Evolutionary conservation across 2,797 vertebrate species (phyloP), one percentile per base, ranked within the genome.

Genomic region (Hybognathus amarus): DNA sequence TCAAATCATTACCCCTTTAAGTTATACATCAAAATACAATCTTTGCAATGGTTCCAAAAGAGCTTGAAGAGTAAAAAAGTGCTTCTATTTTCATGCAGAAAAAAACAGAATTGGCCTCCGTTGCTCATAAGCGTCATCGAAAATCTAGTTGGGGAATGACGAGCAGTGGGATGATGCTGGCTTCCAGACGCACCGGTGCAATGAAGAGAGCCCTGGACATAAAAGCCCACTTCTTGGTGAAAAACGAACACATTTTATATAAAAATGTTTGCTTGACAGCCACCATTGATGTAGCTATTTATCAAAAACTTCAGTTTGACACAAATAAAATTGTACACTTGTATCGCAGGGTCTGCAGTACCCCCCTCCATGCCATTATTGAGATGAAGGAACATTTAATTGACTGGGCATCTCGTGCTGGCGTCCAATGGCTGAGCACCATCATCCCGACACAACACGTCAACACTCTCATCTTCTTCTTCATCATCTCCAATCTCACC

Each of bases 391-490:
- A 99, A 89, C 93, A 96, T 87, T 95, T 99, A 82, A 95, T 99
- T 8, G 98, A 99, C 81, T 91, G 97, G 92, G 97, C 96, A 0
- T 99, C 98, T 1, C 96, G 97, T 79, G 98, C 97, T 0, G 98
- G 98, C 42, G 96, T 98, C 92, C 97, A 97, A 86, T 99, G 98
- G 98, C 93, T 99, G 75, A 98, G 97, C 91, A 97, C 96, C 12
- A 91, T 97, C 89, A 93, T 99, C 87, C 98, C 98, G 33, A 98
- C 97, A 0, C 98, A 99, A 50, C 98, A 99, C 74, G 96, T 99
- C 93, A 99, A 99, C 6, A 97, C 98, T 2, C 96, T 99, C 20
- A 92, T 98, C 88, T 98, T 99, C 93, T 99, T 99, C 94, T 99
- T 99, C 94, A 96, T 99, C 92, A 94, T 99, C 92, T 99, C 98